phyloP scores from a whole-genome alignment of 2,888 invertebrate species.

The Chrysotoxum bicinctum region DNA sequence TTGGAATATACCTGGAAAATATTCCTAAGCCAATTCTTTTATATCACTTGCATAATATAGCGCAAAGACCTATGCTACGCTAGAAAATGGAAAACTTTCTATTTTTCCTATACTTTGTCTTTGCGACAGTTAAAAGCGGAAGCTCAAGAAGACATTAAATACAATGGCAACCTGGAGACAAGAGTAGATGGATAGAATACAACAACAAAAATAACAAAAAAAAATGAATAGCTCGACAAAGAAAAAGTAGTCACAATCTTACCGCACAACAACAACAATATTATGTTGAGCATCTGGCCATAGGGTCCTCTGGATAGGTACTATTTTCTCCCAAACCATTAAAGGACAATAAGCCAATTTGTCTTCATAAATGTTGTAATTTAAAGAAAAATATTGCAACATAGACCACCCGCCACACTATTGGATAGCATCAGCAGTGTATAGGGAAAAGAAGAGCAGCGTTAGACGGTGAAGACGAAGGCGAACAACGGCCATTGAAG shows the following conservation, averaged over 20 bases:
- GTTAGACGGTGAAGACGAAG: background rate
- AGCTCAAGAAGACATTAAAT: slow-evolving; percentile 67
- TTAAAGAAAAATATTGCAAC: slow-evolving; percentile 73
- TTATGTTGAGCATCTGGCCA: slow-evolving; percentile 56
- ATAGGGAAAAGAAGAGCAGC: background rate
- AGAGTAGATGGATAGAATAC: background rate
- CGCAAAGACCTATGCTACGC: slow-evolving; percentile 17
- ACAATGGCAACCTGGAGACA: slow-evolving; percentile 61
- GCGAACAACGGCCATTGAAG: slow-evolving; percentile 40
- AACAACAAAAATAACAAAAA: slow-evolving; percentile 25
- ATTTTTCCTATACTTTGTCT: slow-evolving; percentile 41
- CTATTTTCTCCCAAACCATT: slow-evolving; percentile 64
- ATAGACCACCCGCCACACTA: slow-evolving; percentile 61
- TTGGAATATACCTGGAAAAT: slow-evolving; percentile 21
- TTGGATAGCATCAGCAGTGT: background rate
- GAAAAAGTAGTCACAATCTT: slow-evolving; percentile 55
- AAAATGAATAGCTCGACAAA: slow-evolving; percentile 9
- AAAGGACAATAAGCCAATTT: slow-evolving; percentile 73
- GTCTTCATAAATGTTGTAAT: slow-evolving; percentile 73
- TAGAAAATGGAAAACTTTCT: slow-evolving; percentile 32
- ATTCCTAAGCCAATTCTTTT: slow-evolving; percentile 43
- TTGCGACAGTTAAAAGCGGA: slow-evolving; percentile 60
- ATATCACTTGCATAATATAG: slow-evolving; percentile 2
- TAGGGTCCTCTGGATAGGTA: slow-evolving; percentile 14
- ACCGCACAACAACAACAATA: slow-evolving; percentile 59